Percentiles rank a stretch among this genome's conserved stretches.
Evolutionary conservation across 2,888 invertebrate species (phyloP).

Genomic region (Mesorhabditis spiculigera): DNA sequence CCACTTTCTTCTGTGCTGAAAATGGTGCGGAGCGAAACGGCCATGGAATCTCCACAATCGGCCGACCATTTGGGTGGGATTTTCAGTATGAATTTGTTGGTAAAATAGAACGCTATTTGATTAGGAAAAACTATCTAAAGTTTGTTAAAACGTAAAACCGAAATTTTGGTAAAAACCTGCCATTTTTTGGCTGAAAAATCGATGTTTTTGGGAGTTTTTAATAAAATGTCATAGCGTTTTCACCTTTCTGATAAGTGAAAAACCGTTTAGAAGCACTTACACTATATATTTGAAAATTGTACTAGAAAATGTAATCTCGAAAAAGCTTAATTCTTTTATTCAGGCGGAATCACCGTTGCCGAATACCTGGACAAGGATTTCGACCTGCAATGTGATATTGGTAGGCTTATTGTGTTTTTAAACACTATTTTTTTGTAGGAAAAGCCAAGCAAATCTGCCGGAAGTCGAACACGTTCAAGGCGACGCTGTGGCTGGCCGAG

Average conservation of each 20-base stretch:
- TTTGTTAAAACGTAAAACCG: slow-evolving; percentile 10
- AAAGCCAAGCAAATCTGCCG: slow-evolving; percentile 26
- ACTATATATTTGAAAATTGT: too few relatives aligned
- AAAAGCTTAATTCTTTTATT: neutral
- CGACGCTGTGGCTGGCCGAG: slow-evolving; percentile 91
- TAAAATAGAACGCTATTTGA: slow-evolving; percentile 1
- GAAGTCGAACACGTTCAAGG: slow-evolving; percentile 65
- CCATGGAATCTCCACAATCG: neutral
- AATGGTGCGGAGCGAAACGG: slow-evolving; percentile 26
- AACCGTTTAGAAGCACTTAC: too few relatives aligned
- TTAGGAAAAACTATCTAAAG: slow-evolving; percentile 11
- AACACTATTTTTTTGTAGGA: slow-evolving; percentile 18
- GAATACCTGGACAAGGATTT: slow-evolving; percentile 82
- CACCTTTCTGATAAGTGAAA: too few relatives aligned
- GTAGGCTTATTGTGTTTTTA: slow-evolving; percentile 12
- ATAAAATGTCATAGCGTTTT: too few relatives aligned
- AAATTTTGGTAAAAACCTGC: too few relatives aligned
- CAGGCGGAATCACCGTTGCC: slow-evolving; percentile 72
- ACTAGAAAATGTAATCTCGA: too few relatives aligned
- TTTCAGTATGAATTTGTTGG: neutral
- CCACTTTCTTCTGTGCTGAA: slow-evolving; percentile 31
- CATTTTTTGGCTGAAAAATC: too few relatives aligned
- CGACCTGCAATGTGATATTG: slow-evolving; percentile 62
- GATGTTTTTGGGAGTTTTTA: too few relatives aligned
- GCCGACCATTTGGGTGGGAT: neutral